These are phyloP conservation scores for Diceros bicornis DNA, from an alignment of 2,797 vertebrate species.

Conservation along the genomic window DNA sequence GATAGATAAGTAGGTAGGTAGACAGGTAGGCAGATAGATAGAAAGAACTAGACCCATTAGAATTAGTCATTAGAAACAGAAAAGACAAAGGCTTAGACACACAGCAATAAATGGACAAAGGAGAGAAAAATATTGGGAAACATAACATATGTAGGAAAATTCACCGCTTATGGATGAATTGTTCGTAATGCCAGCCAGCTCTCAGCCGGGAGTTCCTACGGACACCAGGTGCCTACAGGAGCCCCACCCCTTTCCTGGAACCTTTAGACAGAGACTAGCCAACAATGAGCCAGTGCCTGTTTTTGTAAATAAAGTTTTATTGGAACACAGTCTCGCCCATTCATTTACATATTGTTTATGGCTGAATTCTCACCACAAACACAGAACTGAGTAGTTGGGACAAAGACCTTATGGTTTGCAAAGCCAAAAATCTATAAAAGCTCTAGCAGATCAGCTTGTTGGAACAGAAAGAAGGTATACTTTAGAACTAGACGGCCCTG, in stretches of 20 bases:
- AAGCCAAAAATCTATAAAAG: background rate
- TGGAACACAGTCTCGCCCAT: no score
- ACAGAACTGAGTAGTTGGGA: no score
- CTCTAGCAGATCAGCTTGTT: background rate
- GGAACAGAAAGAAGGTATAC: background rate
- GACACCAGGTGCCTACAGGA: no score
- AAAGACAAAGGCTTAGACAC: background rate
- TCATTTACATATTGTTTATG: no score
- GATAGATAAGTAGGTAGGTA: background rate
- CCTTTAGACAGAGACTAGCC: background rate
- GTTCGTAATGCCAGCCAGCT: background rate
- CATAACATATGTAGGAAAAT: background rate
- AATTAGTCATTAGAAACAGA: background rate
- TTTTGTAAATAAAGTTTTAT: background rate
- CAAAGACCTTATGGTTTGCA: no score
- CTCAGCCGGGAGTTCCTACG: background rate
- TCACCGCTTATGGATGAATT: background rate
- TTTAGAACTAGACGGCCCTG: background rate
- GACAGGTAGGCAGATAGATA: no score
- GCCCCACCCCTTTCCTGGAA: background rate
- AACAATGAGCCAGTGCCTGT: no score
- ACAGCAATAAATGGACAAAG: background rate
- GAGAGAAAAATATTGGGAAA: background rate
- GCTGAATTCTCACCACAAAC: no score
- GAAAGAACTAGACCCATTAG: background rate